phyloP scores from a whole-genome alignment of 2,797 vertebrate species.

The Lagodon rhomboides region DNA sequence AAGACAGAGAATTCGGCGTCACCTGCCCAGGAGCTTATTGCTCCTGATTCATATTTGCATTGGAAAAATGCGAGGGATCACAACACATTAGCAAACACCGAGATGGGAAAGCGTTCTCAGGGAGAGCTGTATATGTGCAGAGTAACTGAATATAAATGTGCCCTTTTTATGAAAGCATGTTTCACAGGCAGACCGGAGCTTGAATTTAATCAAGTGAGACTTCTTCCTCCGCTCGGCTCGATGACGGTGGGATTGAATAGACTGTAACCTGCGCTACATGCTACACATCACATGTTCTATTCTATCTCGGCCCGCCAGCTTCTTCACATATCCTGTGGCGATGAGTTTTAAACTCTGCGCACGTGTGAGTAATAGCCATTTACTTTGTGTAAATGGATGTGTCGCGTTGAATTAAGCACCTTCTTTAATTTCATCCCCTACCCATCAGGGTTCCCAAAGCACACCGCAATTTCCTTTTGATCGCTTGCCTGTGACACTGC shows the following conservation, averaged over 20 bases:
- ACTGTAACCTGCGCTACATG: slow-evolving; percentile 48
- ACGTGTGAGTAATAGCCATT: slow-evolving; percentile 68
- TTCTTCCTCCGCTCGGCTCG: slow-evolving; percentile 27
- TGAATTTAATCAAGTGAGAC: slow-evolving; percentile 64
- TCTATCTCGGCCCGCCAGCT: slow-evolving; percentile 28
- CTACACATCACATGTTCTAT: slow-evolving; percentile 38
- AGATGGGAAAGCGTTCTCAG: slow-evolving; percentile 42
- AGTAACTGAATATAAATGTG: slow-evolving; percentile 62
- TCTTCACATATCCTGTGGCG: slow-evolving; percentile 39
- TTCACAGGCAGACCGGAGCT: slow-evolving; percentile 48
- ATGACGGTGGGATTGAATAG: slow-evolving; percentile 46
- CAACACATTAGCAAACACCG: slow-evolving; percentile 62
- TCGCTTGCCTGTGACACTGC: slow-evolving; percentile 62
- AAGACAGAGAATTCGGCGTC: slow-evolving; percentile 64
- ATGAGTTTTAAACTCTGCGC: slow-evolving; percentile 52
- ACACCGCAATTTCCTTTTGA: slow-evolving; percentile 68
- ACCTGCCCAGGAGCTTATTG: slow-evolving; percentile 65
- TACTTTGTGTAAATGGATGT: slow-evolving; percentile 76
- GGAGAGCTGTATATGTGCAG: slow-evolving; percentile 45
- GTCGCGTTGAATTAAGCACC: slow-evolving; percentile 72
- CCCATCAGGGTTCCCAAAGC: slow-evolving; percentile 65
- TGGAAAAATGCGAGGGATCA: slow-evolving; percentile 64
- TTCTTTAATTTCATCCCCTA: slow-evolving; percentile 68
- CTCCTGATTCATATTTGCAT: slow-evolving; percentile 73
- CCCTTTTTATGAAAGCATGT: slow-evolving; percentile 59